A percentile compares a stretch with the other conserved stretches of the same genome.
Evolutionary conservation across 2,113 vertebrate genomes (phyloP).

Genomic region (Gallinago undulata): DNA sequence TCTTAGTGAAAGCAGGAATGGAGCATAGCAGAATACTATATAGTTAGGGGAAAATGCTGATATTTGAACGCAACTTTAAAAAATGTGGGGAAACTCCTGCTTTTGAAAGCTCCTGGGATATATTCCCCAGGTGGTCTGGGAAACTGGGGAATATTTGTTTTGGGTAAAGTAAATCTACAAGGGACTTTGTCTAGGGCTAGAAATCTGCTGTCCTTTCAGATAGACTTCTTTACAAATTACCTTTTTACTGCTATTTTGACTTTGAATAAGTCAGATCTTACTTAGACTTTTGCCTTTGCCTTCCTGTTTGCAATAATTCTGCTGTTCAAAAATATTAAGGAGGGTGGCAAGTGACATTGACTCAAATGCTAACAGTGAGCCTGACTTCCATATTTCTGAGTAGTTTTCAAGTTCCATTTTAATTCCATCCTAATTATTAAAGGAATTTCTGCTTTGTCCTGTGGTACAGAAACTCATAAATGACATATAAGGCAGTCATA

Average conservation of each 20-base stretch:
- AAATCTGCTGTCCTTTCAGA: neutral
- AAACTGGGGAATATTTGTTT: neutral
- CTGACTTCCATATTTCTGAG: neutral
- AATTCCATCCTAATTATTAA: neutral
- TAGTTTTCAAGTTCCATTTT: neutral
- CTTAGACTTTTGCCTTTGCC: neutral
- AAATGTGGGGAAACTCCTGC: neutral
- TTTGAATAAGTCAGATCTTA: neutral
- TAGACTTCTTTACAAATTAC: neutral
- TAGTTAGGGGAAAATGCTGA: neutral
- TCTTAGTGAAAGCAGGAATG: neutral
- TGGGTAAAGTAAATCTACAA: neutral
- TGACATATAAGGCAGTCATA: neutral
- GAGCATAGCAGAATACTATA: neutral
- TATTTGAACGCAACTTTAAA: neutral
- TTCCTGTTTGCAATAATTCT: neutral
- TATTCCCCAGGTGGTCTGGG: neutral
- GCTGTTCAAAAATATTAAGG: neutral
- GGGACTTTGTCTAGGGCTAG: neutral
- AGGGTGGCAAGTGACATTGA: neutral
- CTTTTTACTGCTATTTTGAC: neutral
- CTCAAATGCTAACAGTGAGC: neutral
- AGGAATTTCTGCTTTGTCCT: neutral
- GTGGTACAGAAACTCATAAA: neutral
- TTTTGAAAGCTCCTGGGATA: neutral